Evolutionary conservation across 2,888 invertebrate species (phyloP).

Genomic region (Timandra comae): DNA sequence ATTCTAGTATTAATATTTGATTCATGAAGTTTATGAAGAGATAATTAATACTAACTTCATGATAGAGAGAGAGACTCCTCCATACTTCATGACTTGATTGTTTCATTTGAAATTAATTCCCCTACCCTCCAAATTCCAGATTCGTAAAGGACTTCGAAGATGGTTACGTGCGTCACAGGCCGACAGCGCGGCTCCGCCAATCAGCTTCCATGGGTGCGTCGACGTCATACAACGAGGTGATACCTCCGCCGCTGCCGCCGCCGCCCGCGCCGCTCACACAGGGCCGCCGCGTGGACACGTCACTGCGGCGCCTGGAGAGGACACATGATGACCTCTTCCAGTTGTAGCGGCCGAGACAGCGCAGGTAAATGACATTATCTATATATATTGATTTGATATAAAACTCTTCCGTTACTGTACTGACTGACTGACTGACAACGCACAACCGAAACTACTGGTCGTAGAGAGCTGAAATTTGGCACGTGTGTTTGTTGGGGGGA

Average conservation of each 20-base stretch:
- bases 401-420: no score
- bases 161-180: conserved; percentile 71
- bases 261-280: conserved; percentile 86
- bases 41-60: no score
- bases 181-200: conserved; percentile 75
- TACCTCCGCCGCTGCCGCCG: conserved; percentile 71
- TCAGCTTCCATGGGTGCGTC: conserved; percentile 72
- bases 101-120: not conserved
- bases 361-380: conserved; percentile 45
- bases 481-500: no score
- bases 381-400: no score
- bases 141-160: conserved; percentile 75
- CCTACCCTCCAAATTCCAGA: conserved; percentile 42
- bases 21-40: no score
- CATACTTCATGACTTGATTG: no score
- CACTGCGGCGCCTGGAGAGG: conserved; percentile 87
- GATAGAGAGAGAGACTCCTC: no score
- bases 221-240: conserved; percentile 63
- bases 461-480: no score
- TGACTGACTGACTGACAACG: no score
- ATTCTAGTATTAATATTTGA: no score
- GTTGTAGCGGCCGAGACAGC: conserved; percentile 84
- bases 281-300: conserved; percentile 86
- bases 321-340: conserved; percentile 94
- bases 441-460: no score